These are phyloP conservation scores for Lasius platythorax DNA, from an alignment of 2,888 invertebrate genomes.

Conservation along the genomic window DNA sequence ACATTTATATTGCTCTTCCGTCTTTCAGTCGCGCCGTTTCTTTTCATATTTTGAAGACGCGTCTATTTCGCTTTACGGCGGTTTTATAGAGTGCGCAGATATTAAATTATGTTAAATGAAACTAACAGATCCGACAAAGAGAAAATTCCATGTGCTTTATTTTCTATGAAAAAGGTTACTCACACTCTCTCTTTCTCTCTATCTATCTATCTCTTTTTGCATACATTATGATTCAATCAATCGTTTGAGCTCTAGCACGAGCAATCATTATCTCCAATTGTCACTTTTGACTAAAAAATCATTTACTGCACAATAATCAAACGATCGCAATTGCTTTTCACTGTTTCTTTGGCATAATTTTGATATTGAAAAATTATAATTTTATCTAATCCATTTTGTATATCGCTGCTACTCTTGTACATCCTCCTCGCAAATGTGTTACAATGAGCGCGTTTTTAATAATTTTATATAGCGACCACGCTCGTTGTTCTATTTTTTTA, in stretches of 20 bases:
- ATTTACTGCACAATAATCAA: not conserved
- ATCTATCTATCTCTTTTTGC: not conserved
- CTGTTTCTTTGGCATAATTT: not conserved
- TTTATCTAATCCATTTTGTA: not conserved
- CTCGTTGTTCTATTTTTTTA: slow-evolving; percentile 14
- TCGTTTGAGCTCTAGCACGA: not conserved
- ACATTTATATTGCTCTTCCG: slow-evolving; percentile 54
- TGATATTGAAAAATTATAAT: slow-evolving; percentile 12
- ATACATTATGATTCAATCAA: not conserved
- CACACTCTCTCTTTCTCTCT: not conserved
- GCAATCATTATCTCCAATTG: not conserved
- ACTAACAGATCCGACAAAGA: slow-evolving; percentile 34
- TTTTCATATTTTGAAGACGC: slow-evolving; percentile 50
- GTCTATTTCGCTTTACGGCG: slow-evolving; percentile 19
- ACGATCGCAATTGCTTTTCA: not conserved
- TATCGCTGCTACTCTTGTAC: not conserved
- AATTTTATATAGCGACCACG: not conserved
- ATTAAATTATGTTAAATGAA: slow-evolving; percentile 46
- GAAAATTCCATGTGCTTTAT: not conserved
- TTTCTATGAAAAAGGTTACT: not conserved
- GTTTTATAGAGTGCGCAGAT: slow-evolving; percentile 31
- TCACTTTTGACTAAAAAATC: not conserved
- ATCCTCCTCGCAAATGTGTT: not conserved
- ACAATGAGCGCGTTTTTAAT: not conserved
- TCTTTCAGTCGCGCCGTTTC: slow-evolving; percentile 48